Evolutionary conservation across 2,797 vertebrate genomes (phyloP).

Genomic region (Danionella dracula): DNA sequence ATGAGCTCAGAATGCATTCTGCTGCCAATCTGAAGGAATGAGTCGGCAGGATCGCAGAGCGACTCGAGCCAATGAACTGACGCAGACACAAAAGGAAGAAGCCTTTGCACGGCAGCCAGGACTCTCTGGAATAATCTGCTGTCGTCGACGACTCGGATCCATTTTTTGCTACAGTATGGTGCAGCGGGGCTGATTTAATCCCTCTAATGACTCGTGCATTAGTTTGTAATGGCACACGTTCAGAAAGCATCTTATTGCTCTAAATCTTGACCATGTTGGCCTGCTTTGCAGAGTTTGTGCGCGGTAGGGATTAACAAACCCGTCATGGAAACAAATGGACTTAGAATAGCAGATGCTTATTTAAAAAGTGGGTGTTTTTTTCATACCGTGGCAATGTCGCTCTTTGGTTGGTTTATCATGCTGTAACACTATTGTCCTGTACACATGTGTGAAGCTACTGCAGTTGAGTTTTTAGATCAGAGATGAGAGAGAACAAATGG

Average conservation of each 20-base stretch:
- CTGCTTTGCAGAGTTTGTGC: neutral
- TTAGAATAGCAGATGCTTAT: slow-evolving; percentile 5
- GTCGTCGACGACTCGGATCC: neutral
- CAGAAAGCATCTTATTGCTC: neutral
- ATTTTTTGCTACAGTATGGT: neutral
- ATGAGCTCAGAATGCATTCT: slow-evolving; percentile 8
- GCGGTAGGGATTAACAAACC: slow-evolving; percentile 3
- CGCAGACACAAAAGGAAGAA: slow-evolving; percentile 2
- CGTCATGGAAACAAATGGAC: neutral
- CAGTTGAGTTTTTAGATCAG: too few species aligned
- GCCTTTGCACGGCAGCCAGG: neutral
- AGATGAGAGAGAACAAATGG: too few species aligned
- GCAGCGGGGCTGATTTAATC: neutral
- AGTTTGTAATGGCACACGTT: neutral
- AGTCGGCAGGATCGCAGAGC: neutral
- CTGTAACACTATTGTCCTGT: too few species aligned
- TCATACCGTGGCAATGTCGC: too few species aligned
- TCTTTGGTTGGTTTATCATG: too few species aligned
- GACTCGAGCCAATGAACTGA: neutral
- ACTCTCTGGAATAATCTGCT: neutral
- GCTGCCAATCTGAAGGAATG: slow-evolving; percentile 6
- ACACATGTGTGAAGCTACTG: too few species aligned
- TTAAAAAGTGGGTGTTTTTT: too few species aligned
- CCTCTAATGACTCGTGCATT: neutral
- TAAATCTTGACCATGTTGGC: neutral